Percentiles rank a stretch among this genome's conserved stretches.
Evolutionary conservation across 2,888 invertebrate genomes (phyloP).

Genomic region (Zeuzera pyrina): DNA sequence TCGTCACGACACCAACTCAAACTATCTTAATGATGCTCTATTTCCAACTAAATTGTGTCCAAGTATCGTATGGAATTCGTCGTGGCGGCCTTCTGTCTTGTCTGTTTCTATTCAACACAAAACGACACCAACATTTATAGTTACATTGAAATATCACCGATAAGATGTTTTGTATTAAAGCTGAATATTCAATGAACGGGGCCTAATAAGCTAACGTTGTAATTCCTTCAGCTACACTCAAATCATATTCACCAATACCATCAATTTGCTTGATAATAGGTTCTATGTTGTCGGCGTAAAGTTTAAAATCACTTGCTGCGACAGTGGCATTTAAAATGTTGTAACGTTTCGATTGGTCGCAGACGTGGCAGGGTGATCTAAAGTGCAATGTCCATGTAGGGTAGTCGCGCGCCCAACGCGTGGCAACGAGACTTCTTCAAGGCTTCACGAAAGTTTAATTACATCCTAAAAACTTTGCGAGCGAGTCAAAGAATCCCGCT

Average conservation of each 20-base stretch:
- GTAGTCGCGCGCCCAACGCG: constrained; percentile 50
- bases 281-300: constrained; percentile 19
- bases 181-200: constrained; percentile 10
- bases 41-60: constrained; percentile 40
- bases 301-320: constrained; percentile 12
- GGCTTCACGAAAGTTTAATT: constrained; percentile 54
- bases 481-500: constrained; percentile 40
- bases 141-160: constrained; percentile 11
- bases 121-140: constrained; percentile 17
- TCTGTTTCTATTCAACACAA: constrained; percentile 15
- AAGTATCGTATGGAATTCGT: constrained; percentile 31
- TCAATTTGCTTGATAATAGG: constrained; percentile 11
- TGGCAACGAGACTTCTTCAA: constrained; percentile 41
- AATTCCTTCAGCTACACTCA: constrained; percentile 20
- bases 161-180: constrained; percentile 13
- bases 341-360: constrained; percentile 10
- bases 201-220: constrained; percentile 23
- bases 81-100: constrained; percentile 34
- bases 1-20: constrained; percentile 37
- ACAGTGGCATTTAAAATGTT: constrained; percentile 8
- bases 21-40: constrained; percentile 47
- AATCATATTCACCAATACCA: constrained; percentile 12
- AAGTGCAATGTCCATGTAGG: constrained; percentile 31
- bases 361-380: constrained; percentile 14
- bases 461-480: constrained; percentile 45